Evolutionary conservation across 1,140 invertebrate genomes (phyloP).

Genomic region (Meteorus sp.): DNA sequence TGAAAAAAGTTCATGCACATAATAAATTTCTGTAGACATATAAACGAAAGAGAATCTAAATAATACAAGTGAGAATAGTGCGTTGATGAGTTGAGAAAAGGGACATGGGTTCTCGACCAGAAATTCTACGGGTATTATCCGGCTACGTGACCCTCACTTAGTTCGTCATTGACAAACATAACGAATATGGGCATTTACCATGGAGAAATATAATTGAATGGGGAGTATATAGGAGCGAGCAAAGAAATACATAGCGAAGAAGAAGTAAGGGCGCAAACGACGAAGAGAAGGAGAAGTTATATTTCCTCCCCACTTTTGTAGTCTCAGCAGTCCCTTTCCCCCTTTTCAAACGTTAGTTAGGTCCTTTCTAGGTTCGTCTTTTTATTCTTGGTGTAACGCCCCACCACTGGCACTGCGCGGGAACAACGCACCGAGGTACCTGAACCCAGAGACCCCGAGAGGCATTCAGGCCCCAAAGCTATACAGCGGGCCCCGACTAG

Average conservation of each 20-base stretch:
- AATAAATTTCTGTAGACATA: no score
- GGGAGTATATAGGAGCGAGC: constrained; percentile 14
- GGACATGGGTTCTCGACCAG: constrained; percentile 13
- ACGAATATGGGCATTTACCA: constrained; percentile 61
- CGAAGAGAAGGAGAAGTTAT: constrained; percentile 22
- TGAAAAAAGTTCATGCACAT: no score
- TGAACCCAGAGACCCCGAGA: constrained; percentile 35
- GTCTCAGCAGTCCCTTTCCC: constrained; percentile 40
- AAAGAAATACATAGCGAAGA: constrained; percentile 13
- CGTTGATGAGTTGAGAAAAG: constrained; percentile 6
- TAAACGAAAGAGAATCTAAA: constrained; percentile 13
- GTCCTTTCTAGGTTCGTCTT: constrained; percentile 56
- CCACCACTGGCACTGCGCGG: constrained; percentile 25
- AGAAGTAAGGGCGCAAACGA: constrained; percentile 21
- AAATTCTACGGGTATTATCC: constrained; percentile 32
- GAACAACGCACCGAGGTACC: constrained; percentile 39
- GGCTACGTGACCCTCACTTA: constrained; percentile 56
- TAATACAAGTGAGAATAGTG: constrained; percentile 6
- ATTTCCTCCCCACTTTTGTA: constrained; percentile 19
- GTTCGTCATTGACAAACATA: constrained; percentile 58
- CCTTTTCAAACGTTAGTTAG: constrained; percentile 45
- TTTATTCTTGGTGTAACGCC: constrained; percentile 39
- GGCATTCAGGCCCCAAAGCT: constrained; percentile 40
- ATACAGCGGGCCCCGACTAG: constrained; percentile 34
- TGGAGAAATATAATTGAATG: constrained; percentile 59